These are phyloP conservation scores for Ellobium chinense DNA, from an alignment of 2,888 invertebrate genomes.

Conservation along the genomic window DNA sequence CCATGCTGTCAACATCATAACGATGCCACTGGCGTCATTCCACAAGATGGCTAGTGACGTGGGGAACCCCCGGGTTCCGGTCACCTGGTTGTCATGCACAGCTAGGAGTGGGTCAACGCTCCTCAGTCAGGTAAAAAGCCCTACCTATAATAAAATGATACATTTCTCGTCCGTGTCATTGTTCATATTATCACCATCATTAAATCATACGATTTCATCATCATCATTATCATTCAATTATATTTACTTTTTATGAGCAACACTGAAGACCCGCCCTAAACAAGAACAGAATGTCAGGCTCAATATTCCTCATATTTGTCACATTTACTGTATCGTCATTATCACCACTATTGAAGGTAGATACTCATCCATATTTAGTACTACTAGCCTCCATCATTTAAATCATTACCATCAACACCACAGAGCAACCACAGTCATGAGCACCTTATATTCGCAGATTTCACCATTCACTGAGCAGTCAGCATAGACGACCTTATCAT, in stretches of 20 bases:
- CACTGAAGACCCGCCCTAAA: too few species aligned
- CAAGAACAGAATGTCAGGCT: too few species aligned
- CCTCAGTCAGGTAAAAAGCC: conserved; percentile 66
- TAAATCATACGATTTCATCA: neutral
- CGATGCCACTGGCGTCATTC: conserved; percentile 72
- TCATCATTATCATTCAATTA: neutral
- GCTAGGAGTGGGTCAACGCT: conserved; percentile 71
- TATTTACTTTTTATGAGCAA: neutral
- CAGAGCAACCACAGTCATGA: too few species aligned
- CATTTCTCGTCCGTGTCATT: neutral
- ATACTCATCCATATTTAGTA: too few species aligned
- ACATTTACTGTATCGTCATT: too few species aligned
- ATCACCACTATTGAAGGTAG: too few species aligned
- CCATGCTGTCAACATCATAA: conserved; percentile 65
- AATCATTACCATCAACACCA: too few species aligned
- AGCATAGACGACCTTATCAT: too few species aligned
- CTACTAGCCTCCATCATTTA: too few species aligned
- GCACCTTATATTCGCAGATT: too few species aligned
- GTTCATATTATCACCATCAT: neutral
- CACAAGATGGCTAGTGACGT: conserved; percentile 72
- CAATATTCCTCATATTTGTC: too few species aligned
- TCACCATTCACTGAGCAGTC: too few species aligned
- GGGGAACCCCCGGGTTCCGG: conserved; percentile 68
- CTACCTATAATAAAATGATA: neutral
- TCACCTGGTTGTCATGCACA: conserved; percentile 67